A percentile compares a stretch with the other conserved stretches of the same genome.
phyloP scores from a whole-genome alignment of 1,140 invertebrate genomes.

The Physella acuta region DNA sequence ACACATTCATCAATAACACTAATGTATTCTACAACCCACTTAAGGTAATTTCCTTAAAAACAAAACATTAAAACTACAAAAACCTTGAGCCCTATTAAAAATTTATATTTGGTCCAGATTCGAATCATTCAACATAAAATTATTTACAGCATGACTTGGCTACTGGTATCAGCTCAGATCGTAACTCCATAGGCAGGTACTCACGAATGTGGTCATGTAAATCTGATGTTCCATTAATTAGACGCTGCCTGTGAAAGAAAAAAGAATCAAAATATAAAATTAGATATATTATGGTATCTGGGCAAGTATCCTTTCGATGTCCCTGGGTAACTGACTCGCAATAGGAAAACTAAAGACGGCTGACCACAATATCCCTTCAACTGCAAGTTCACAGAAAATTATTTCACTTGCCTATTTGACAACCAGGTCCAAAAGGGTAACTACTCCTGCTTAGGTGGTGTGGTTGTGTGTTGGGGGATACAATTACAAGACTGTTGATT shows the following conservation, averaged over 20 bases:
- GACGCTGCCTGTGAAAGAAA: slow-evolving; percentile 7
- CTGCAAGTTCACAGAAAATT: background rate
- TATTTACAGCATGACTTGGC: no score
- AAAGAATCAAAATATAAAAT: background rate
- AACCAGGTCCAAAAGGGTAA: background rate
- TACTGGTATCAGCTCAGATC: slow-evolving; percentile 18
- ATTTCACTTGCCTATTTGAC: background rate
- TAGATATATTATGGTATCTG: background rate
- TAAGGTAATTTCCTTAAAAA: no score
- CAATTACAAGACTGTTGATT: no score
- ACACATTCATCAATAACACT: no score
- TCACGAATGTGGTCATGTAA: slow-evolving; percentile 11
- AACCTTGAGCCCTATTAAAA: no score
- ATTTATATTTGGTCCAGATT: no score
- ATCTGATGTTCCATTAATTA: slow-evolving; percentile 4
- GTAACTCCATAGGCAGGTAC: slow-evolving; percentile 15
- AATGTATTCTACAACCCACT: no score
- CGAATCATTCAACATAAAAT: no score
- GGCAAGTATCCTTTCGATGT: background rate
- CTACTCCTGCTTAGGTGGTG: background rate
- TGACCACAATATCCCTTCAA: background rate
- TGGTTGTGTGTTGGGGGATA: no score
- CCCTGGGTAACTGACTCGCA: background rate
- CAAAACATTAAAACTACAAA: no score
- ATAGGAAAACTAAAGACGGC: background rate